These are phyloP conservation scores for Pteronotus mesoamericanus DNA, from an alignment of 2,797 vertebrate genomes.

Conservation along the genomic window DNA sequence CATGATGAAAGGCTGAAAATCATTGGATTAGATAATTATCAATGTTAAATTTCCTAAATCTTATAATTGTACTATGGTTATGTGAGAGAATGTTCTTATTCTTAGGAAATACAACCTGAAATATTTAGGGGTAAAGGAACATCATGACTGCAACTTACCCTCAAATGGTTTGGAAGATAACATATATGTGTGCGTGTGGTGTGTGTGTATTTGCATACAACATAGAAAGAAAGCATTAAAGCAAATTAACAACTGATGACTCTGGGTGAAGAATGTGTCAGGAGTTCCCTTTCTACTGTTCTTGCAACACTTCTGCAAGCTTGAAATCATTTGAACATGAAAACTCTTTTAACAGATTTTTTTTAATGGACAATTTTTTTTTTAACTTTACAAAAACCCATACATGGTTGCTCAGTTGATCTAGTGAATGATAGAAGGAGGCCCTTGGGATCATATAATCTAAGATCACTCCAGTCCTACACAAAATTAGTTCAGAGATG, in stretches of 20 bases:
- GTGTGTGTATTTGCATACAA: background rate
- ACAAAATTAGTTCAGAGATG: slow-evolving; percentile 72
- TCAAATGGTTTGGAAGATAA: background rate
- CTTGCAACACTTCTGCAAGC: background rate
- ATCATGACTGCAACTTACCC: background rate
- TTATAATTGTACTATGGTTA: background rate
- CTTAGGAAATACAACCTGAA: background rate
- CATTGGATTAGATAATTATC: background rate
- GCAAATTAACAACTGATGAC: background rate
- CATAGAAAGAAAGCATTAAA: background rate
- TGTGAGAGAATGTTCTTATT: background rate
- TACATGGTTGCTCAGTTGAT: background rate
- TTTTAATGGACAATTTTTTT: background rate
- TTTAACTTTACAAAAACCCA: background rate
- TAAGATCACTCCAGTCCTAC: background rate
- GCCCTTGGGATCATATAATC: slow-evolving; percentile 52
- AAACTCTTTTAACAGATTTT: background rate
- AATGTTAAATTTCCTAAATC: background rate
- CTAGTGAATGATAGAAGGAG: background rate
- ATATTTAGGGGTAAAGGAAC: background rate
- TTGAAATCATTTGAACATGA: slow-evolving; percentile 5
- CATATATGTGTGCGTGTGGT: background rate
- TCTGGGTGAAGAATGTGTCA: background rate
- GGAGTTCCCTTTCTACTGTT: background rate
- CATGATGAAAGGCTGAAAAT: background rate